Conservation (phyloP, 2,113 vertebrate species). For the Coptodon rendalli region DNA sequence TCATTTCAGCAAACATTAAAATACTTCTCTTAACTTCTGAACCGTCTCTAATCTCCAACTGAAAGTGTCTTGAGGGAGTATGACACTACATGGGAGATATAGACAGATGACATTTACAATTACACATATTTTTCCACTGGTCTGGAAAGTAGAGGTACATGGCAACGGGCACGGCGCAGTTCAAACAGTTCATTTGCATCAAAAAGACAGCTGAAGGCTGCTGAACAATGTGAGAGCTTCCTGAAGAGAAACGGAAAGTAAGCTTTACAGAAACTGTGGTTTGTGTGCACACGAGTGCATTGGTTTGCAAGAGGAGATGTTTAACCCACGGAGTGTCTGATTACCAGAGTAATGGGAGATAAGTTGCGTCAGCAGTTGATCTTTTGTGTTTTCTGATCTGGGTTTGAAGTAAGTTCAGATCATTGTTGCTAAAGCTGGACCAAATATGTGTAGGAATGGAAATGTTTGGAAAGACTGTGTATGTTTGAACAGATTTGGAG, state of each 20-base stretch:
- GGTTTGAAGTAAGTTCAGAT: neutral
- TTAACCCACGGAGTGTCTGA: constrained; percentile 32
- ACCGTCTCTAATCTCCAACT: constrained; percentile 10
- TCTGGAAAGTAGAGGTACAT: constrained; percentile 52
- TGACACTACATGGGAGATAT: constrained; percentile 39
- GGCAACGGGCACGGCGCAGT: neutral
- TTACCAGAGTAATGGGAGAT: constrained; percentile 22
- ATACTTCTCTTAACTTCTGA: constrained; percentile 19
- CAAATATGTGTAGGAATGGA: neutral
- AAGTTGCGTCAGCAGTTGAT: constrained; percentile 7
- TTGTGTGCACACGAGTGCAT: constrained; percentile 11
- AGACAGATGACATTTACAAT: constrained; percentile 67
- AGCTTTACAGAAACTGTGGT: constrained; percentile 56
- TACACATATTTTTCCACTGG: constrained; percentile 54
- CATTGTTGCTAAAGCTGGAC: neutral
- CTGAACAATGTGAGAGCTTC: constrained; percentile 54
- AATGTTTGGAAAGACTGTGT: constrained; percentile 2
- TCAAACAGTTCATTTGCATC: constrained; percentile 45
- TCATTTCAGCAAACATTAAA: constrained; percentile 59
- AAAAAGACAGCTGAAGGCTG: constrained; percentile 16
- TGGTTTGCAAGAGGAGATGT: neutral
- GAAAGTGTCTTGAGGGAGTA: constrained; percentile 46
- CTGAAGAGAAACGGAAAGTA: constrained; percentile 72
- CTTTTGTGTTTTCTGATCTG: neutral
- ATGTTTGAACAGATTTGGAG: neutral